These are phyloP conservation scores for Nipponia nippon DNA, from an alignment of 2,113 vertebrate genomes.

Conservation along the genomic window DNA sequence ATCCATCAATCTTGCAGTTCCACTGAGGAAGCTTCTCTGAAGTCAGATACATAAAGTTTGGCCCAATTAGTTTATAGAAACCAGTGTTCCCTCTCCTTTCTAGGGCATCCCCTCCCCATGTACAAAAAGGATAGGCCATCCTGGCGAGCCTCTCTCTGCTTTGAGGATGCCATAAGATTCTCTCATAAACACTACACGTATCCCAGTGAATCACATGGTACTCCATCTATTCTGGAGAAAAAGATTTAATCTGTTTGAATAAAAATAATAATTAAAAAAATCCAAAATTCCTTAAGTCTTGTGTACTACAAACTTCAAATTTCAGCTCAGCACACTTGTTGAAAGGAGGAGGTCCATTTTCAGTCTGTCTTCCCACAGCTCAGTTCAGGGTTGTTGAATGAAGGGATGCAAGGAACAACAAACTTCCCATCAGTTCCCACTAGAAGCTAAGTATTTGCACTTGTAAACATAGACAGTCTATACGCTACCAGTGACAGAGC, in stretches of 20 bases:
- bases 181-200: background rate
- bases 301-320: background rate
- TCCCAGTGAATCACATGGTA: background rate
- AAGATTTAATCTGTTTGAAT: background rate
- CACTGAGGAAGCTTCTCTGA: background rate
- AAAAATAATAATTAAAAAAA: background rate
- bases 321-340: background rate
- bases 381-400: background rate
- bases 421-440: background rate
- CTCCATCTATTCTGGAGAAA: background rate
- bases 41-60: background rate
- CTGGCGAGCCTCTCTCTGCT: background rate
- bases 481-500: background rate
- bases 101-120: background rate
- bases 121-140: background rate
- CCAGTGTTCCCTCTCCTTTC: background rate
- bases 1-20: background rate
- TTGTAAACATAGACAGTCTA: background rate
- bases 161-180: background rate
- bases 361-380: background rate
- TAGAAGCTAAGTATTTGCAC: background rate
- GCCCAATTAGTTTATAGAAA: background rate
- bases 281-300: background rate
- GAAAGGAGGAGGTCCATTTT: background rate
- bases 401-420: background rate